Evolutionary conservation across 2,888 invertebrate species (phyloP).

Genomic region (Automeris io): DNA sequence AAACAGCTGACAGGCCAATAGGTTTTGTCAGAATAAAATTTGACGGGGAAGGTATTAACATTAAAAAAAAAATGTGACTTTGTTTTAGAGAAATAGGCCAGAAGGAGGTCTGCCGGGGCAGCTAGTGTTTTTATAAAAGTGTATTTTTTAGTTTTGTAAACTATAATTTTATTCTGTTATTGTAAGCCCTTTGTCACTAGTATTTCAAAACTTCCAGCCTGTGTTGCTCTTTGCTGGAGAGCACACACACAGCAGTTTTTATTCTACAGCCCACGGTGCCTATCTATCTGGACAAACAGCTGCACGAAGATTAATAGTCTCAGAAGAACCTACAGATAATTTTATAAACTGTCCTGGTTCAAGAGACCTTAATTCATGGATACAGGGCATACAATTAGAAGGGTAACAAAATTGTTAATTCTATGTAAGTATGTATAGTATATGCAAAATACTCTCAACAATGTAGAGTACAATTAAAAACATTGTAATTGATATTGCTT

Average conservation of each 20-base stretch:
- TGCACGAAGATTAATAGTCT: conserved; percentile 82
- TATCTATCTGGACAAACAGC: conserved; percentile 91
- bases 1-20: no score
- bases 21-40: no score
- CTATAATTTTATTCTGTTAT: no score
- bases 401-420: conserved; percentile 32
- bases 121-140: no score
- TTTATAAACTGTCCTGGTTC: conserved; percentile 85
- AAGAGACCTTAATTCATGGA: conserved; percentile 91
- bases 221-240: conserved; percentile 94
- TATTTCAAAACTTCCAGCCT: conserved; percentile 87
- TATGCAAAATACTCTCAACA: no score
- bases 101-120: no score
- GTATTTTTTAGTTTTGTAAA: no score
- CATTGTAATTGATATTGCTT: conserved; percentile 17
- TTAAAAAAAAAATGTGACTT: no score
- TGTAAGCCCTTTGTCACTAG: no score
- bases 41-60: no score
- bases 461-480: conserved; percentile 18
- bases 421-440: conserved; percentile 12
- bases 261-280: conserved; percentile 97
- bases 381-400: conserved; percentile 89
- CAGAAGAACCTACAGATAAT: conserved; percentile 80
- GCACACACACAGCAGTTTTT: conserved; percentile 95
- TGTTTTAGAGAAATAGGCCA: no score